These are phyloP conservation scores for Cynocephalus volans DNA, from an alignment of 2,113 vertebrate genomes.

Conservation along the genomic window DNA sequence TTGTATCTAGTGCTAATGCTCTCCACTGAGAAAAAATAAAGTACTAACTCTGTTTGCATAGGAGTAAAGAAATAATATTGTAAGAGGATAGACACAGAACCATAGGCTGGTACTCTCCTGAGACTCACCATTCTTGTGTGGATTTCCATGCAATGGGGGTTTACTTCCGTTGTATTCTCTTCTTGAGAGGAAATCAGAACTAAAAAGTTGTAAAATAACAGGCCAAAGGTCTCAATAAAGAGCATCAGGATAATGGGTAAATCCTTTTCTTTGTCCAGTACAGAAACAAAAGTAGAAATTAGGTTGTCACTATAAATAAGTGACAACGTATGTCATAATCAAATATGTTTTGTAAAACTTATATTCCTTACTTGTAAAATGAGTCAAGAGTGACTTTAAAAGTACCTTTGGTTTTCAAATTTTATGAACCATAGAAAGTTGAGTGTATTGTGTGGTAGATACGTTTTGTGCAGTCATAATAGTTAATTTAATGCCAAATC, in stretches of 20 bases:
- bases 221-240: not conserved
- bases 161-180: not conserved
- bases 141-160: not conserved
- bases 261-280: not conserved
- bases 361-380: not conserved
- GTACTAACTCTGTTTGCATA: not conserved
- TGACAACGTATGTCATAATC: not conserved
- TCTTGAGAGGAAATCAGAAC: not conserved
- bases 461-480: constrained; percentile 40
- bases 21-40: not conserved
- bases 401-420: not conserved
- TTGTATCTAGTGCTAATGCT: not conserved
- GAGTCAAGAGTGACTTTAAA: not conserved
- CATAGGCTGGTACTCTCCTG: not conserved
- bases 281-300: not conserved
- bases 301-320: not conserved
- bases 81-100: not conserved
- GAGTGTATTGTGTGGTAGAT: not conserved
- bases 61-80: not conserved
- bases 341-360: not conserved
- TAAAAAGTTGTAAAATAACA: not conserved
- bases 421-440: not conserved
- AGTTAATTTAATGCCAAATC: constrained; percentile 44
- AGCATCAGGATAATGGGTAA: rapidly evolving
- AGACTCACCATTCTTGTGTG: too few species aligned